Base-by-base conservation (phyloP, 1,140 invertebrate species). In the Bombus soroeensis region DNA sequence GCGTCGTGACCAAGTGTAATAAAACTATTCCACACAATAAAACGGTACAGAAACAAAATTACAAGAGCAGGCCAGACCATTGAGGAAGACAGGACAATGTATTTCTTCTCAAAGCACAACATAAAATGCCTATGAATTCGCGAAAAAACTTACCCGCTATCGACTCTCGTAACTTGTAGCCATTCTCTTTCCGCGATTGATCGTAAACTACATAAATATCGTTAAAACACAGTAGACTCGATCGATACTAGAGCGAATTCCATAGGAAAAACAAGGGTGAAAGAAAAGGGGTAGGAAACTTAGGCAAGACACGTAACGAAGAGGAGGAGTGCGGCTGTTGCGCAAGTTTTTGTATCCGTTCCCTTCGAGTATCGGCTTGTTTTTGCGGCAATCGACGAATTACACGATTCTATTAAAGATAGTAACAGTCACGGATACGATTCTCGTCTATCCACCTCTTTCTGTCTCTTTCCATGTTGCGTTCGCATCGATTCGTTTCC, bases 341-440 rank as follows among this genome's bases (percentile, higher is more conserved):
- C 76, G 53, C 83, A 66, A 88, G 81, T 80, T 88, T 87, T 91
- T 89, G 68, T 62, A n/a, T n/a, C 28, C 59, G 3, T 12, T n/a
- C 59, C 57, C 57, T 59, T 28, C 28, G 32, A 66, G 86, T 53
- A 88, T 73, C 53, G 37, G 47, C 66, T 57, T 62, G 70, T 85
- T 87, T 87, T 90, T 82, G 71, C 72, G 47, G 47, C 74, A 89
- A 92, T 91, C 53, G 75, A 87, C 86, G 84, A 90, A 88, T 88
- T 90, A 91, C 85, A 76, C 83, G 59, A 92, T 90, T 87, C 79
- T 86, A 90, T 83, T 81, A 88, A 80, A 88, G 83, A 88, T 89
- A 74, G 66, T n/a, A 34, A 64, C 66, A 39, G 34, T 81, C 73
- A 28, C 59, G 62, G 72, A 43, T 53, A 85, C 66, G 41, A 43